These are phyloP conservation scores for Sarcophaga peregrina DNA, from an alignment of 1,140 invertebrate species.

Conservation along the genomic window DNA sequence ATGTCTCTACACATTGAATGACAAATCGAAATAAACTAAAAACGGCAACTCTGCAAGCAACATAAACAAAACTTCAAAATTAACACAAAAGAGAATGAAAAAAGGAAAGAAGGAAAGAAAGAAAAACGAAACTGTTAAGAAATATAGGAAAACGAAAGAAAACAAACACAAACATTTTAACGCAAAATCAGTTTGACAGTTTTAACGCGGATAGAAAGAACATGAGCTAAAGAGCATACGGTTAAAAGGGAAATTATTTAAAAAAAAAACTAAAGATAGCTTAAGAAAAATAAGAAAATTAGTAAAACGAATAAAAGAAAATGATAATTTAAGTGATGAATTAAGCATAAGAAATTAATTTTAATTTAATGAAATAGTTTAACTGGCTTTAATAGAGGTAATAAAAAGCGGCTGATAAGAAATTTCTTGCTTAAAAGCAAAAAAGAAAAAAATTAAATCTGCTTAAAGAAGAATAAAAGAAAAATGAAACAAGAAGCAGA, in stretches of 20 bases:
- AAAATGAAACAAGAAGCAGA: no score
- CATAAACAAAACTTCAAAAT: no score
- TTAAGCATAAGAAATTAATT: neutral
- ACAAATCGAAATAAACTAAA: no score
- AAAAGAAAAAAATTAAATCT: neutral
- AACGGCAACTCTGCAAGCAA: no score
- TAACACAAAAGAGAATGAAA: neutral
- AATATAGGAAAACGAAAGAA: neutral
- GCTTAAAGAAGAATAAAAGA: neutral
- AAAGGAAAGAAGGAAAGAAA: neutral
- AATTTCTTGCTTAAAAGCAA: no score
- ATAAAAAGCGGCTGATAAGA: constrained; percentile 17
- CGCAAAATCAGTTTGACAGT: constrained; percentile 2
- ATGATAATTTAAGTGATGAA: neutral
- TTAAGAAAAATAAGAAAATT: neutral
- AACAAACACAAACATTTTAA: neutral
- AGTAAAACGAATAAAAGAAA: neutral
- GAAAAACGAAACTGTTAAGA: neutral
- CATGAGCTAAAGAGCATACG: neutral
- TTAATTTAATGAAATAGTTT: no score
- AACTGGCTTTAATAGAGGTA: neutral
- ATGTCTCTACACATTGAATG: no score
- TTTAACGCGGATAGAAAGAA: constrained; percentile 24
- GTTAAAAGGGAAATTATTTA: neutral
- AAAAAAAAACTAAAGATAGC: neutral